Conservation (phyloP, 2,888 invertebrate genomes). For the Glaucopsyche alexis region DNA sequence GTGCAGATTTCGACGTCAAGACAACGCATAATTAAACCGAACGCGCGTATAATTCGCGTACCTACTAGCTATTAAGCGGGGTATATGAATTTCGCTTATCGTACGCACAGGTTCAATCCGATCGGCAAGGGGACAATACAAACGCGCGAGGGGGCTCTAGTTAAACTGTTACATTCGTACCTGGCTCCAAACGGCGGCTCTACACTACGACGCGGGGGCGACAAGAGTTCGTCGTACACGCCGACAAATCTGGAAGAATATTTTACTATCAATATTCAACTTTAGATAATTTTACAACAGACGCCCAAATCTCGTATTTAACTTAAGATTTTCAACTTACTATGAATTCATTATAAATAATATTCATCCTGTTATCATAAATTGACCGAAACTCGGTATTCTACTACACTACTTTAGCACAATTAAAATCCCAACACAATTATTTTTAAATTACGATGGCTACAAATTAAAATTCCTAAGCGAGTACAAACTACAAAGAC, state of each 20-base stretch:
- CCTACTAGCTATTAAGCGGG: background rate
- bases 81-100: conserved; percentile 32
- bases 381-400: too few species aligned
- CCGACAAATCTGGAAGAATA: conserved; percentile 60
- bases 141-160: conserved; percentile 57
- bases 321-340: too few species aligned
- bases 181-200: conserved; percentile 76
- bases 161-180: conserved; percentile 76
- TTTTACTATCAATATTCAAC: background rate
- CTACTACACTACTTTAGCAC: too few species aligned
- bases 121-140: conserved; percentile 58
- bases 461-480: too few species aligned
- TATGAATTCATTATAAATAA: too few species aligned
- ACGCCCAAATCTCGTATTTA: too few species aligned
- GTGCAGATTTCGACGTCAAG: conserved; percentile 5
- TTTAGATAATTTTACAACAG: too few species aligned
- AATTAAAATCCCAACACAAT: too few species aligned
- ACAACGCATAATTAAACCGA: conserved; percentile 3
- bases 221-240: conserved; percentile 75
- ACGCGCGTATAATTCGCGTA: background rate
- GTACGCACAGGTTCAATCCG: conserved; percentile 67
- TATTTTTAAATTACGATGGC: too few species aligned
- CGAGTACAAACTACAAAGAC: too few species aligned
- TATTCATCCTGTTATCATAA: too few species aligned
- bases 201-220: conserved; percentile 72